Evolutionary conservation across 2,113 vertebrate genomes (phyloP), one percentile per base, ranked within the genome.

Genomic region (Sialia sialis): DNA sequence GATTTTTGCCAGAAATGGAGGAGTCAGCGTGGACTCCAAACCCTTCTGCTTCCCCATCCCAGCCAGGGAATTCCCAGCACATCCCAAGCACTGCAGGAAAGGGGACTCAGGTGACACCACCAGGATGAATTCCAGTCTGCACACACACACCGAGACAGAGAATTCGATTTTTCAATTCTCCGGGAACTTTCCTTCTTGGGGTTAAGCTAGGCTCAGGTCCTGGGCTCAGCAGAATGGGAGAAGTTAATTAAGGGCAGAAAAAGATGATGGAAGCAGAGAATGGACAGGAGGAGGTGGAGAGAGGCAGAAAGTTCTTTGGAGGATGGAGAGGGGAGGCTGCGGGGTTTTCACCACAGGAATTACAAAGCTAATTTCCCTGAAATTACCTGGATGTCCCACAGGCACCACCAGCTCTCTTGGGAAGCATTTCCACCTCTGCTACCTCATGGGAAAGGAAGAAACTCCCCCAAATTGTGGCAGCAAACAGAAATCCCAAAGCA

Each of bases 161-260:
- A 84, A 94, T 93, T 77, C 77, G 91, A 85, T 94, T 96, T 29
- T 94, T 91, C 84, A 95, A 16, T 93, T 91, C 91, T 83, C 84
- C 19, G 4, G 77, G 54, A 94, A 46, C 77, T 89, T 10, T 91
- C 91, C 73, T 48, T 63, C 27, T 25, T 7, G 38, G 38, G 27
- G 49, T 56, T 87, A 54, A 89, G 76, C 77, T 76, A n/a, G n/a
- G n/a, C n/a, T n/a, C n/a, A n/a, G n/a, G 6, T 16, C 1, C 9
- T 10, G 29, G 25, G 0, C 64, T 74, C 86, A 46, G 84, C 81
- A 62, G 66, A 76, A 62, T 2, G 7, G 87, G 74, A 44, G 14
- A 84, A 89, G 93, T 89, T 93, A 95, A 95, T 89, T 91, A 94
- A 91, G 81, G 91, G 89, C 78, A 95, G 93, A 84, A 56, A 87